Base-by-base conservation (phyloP, 2,888 invertebrate genomes). In the Blastobasis lacticolella region DNA sequence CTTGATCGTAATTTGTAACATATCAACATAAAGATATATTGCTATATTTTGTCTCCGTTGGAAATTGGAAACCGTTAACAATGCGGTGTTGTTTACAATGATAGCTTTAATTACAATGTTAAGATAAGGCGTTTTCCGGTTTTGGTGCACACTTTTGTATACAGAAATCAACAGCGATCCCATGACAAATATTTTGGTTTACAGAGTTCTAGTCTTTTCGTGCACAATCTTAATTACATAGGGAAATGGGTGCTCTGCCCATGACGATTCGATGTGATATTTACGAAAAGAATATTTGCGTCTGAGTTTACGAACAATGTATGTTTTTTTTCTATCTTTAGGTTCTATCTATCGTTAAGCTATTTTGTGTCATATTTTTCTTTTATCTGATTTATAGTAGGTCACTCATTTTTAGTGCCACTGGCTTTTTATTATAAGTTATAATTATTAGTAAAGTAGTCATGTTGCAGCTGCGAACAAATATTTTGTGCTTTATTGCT, bases 401-500 rank as follows among this genome's bases (percentile, higher is more conserved):
- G 73, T 71, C 75, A 78, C 81, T 83, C 81, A 78, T 75, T 76
- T 64, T 68, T 75, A 76, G 84, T 83, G 85, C 84, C 85, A 81
- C 85, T 84, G 84, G 86, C 86, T 81, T 79, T 70, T 68, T 74
- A 64, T 68, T 64, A 62, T 81, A 78, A 71, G 72, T 75, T 73
- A 71, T 71, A 71, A 71, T 69, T 64, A 59, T 67, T 65, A 64
- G 61, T 60, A 49, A 64, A 65, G 69, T 82, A 80, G 79, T 83
- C 81, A 79, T 69, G 82, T 85, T 81, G 87, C 88, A 88, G 88
- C 88, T 87, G 83, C 71, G 84, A 88, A 79, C 84, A 87, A 23
- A 86, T 69, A 70, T 75, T 74, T 78, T 78, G 82, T 85, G 88
- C 88, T 88, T 88, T 88, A 88, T 73, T 75, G 85, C 85, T 82